Base-by-base conservation (phyloP, 2,888 invertebrate genomes). In the Malachius bipustulatus region DNA sequence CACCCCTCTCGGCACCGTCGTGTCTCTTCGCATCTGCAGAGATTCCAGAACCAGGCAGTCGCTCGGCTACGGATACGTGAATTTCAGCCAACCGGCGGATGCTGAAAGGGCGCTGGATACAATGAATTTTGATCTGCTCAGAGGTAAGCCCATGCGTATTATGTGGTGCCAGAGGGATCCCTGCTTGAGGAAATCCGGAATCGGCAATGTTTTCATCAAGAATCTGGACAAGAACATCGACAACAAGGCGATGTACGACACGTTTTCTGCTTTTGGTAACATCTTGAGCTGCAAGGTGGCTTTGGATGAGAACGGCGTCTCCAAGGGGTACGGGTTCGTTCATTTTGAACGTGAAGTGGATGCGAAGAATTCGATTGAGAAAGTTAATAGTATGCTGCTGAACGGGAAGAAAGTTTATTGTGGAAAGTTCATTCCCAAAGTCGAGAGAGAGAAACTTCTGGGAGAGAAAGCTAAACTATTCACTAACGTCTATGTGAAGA, bases 121-220 rank as follows among this genome's bases (percentile, higher is more conserved):
- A 30, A 98, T 99, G 97, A 98, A 98, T 66, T 99, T 97, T 66
- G 98, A 99, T 67, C 75, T 87, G 56, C 75, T 99, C 51, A 93
- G 91, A 65, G 91, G 91, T 49, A 82, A 90, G 58, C 97, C 97
- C 42, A 97, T 98, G 60, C 81, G 98, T 60, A 98, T 99, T 57
- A 98, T 98, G 98, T 98, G 98, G 98, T 96, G 96, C 47, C 98
- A 98, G 67, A 77, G 98, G 55, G 97, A 98, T 69, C 97, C 97
- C 16, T 93, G 94, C 14, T 73, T 97, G 41, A 78, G 98, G 53
- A 91, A 94, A 65, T 97, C 97, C 41, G 98, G 98, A 38, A 89
- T 96, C 46, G 97, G 97, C 39, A 99, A 99, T 69, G 91, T 99
- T 43, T 99, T 99, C 66, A 98, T 98, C 55, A 99, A 98, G 69